Evolutionary conservation across 2,797 vertebrate genomes (phyloP), one percentile per base, ranked within the genome.

Genomic region (Sciurus carolinensis): DNA sequence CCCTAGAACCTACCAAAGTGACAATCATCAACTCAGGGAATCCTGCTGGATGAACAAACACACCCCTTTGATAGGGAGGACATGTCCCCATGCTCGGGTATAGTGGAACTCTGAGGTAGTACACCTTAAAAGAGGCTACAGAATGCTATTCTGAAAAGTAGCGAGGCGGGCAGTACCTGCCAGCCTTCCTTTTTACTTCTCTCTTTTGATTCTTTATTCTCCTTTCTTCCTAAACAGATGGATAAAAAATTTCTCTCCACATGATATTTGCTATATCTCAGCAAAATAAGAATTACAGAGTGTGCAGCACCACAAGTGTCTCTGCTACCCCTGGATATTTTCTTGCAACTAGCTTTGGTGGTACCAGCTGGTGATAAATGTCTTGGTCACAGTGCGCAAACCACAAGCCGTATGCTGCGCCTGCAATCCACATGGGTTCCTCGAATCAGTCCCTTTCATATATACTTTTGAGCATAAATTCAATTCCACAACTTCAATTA

Each of bases 351-450:
- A 76, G 72, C 69, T 76, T 28, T 10, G 24, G 52, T 72, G 82
- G 62, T 44, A 47, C 52, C 92, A 94, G 82, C 81, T 88, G 57
- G 94, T 72, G 77, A 57, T 42, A 94, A 94, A 88, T 88, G 90
- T 86, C 87, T 93, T 66, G 90, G 92, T 93, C 90, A 71, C 79
- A 52, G 73, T 77, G 90, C 93, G 59, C 73, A 94, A 95, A 75
- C 67, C 73, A 59, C 54, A 76, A 85, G 44, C 92, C 82, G 67
- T 72, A 72, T 91, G 67, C 77, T 91, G 11, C 57, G 79, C 11
- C 76, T 94, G 52, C 20, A 36, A n/a, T 84, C 67, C 44, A 44
- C 87, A 28, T 72, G 81, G 39, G 47, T 3, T 93, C 44, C 79
- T 52, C 30, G 39, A 39, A 91, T 57, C 67, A 71, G n/a, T 39